A percentile compares a stretch with the other conserved stretches of the same genome.
Conservation (phyloP, 2,797 vertebrate genomes). For the Podargus strigoides region DNA sequence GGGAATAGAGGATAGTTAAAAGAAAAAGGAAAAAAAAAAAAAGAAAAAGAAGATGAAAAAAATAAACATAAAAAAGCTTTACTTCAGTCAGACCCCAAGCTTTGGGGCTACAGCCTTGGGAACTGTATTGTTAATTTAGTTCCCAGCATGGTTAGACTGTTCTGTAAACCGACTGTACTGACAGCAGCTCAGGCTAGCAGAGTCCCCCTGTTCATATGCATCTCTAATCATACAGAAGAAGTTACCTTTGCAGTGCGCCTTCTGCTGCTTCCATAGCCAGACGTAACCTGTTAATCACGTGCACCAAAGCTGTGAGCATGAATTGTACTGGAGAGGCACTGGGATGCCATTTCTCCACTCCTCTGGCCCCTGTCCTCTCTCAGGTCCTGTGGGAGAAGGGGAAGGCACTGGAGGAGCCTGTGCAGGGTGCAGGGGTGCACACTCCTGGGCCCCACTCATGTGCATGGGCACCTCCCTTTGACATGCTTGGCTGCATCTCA, state of each 20-base stretch:
- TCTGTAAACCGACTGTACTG: background rate
- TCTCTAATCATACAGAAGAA: background rate
- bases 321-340: accelerated
- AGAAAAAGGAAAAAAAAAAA: background rate
- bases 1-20: background rate
- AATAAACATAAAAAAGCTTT: background rate
- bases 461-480: background rate
- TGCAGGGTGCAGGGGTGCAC: background rate
- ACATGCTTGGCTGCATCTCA: background rate
- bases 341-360: accelerated
- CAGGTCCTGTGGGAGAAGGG: background rate
- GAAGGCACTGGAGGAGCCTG: accelerated
- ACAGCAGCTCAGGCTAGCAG: background rate
- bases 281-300: accelerated
- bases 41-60: no score
- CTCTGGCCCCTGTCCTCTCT: background rate
- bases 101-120: background rate
- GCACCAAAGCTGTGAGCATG: background rate
- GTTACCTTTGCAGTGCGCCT: background rate
- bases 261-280: background rate
- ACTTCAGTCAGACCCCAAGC: background rate
- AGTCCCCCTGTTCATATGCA: background rate
- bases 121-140: background rate
- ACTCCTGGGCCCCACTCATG: background rate
- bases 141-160: background rate